These are phyloP conservation scores for Thalpophila matura DNA, from an alignment of 2,888 invertebrate genomes.

Conservation along the genomic window DNA sequence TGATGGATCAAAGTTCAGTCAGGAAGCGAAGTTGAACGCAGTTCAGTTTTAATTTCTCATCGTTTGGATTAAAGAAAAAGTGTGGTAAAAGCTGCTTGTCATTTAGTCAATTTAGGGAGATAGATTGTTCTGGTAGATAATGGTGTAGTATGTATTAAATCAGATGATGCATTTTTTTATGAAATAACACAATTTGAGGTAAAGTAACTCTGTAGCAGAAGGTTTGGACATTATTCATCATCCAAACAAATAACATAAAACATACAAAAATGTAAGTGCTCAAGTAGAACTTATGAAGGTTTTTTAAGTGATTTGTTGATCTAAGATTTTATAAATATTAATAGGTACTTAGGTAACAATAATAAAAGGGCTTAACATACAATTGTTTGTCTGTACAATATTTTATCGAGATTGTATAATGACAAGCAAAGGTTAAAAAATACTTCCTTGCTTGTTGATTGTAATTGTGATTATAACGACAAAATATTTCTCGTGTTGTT, in stretches of 20 bases:
- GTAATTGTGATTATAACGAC: conserved; percentile 28
- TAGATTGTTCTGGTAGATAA: background rate
- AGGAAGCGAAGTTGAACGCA: conserved; percentile 50
- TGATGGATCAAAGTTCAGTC: conserved; percentile 64
- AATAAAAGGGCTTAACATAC: conserved; percentile 25
- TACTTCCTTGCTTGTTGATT: conserved; percentile 50
- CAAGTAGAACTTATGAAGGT: conserved; percentile 19
- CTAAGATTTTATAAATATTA: conserved; percentile 36
- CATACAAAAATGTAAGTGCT: background rate
- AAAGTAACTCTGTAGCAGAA: background rate
- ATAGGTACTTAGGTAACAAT: conserved; percentile 16
- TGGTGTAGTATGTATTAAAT: background rate
- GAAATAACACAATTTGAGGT: background rate
- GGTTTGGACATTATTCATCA: background rate
- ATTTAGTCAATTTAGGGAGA: conserved; percentile 1
- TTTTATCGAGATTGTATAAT: conserved; percentile 39
- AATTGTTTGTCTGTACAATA: conserved; percentile 13
- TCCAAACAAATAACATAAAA: background rate
- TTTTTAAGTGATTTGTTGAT: conserved; percentile 11
- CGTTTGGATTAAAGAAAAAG: conserved; percentile 19
- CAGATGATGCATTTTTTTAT: background rate
- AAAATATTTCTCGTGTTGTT: conserved; percentile 16
- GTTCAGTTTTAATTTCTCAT: conserved; percentile 49
- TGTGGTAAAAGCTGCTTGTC: conserved; percentile 10
- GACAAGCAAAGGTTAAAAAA: conserved; percentile 52